phyloP scores from a whole-genome alignment of 1,140 invertebrate genomes.

The Brachionus asplanchnoidis region DNA sequence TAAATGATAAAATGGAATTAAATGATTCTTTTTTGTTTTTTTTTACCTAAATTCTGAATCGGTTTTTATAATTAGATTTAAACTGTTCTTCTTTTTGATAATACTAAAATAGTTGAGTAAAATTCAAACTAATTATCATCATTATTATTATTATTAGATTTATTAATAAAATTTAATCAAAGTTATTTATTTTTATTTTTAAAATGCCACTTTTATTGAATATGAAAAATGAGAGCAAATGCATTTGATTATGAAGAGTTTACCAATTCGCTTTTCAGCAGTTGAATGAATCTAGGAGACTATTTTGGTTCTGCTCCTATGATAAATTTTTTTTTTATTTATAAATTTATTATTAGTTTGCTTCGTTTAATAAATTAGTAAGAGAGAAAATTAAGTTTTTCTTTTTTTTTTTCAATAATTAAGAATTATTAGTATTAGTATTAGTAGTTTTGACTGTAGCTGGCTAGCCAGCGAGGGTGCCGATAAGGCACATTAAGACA shows the following conservation, averaged over 20 bases:
- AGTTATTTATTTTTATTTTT: not conserved
- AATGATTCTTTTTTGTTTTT: not conserved
- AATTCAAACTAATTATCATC: not conserved
- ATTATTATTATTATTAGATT: not conserved
- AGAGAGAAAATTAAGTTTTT: not conserved
- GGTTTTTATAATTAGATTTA: not conserved
- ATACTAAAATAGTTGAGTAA: not conserved
- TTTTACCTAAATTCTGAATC: not conserved
- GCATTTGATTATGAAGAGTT: conserved; percentile 97
- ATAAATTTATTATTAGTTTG: not conserved
- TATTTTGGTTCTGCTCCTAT: not conserved
- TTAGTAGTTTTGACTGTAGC: too few species aligned
- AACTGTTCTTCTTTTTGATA: not conserved
- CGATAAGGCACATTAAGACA: too few species aligned
- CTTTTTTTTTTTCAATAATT: not conserved
- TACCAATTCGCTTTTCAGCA: conserved; percentile 85
- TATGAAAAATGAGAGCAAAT: too few species aligned
- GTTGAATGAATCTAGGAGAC: not conserved
- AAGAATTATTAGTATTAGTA: too few species aligned
- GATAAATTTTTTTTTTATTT: not conserved
- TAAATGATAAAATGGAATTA: not conserved
- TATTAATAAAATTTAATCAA: not conserved
- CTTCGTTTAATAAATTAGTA: not conserved
- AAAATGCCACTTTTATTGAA: too few species aligned
- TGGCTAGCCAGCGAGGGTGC: too few species aligned